Conservation (phyloP, 2,888 invertebrate genomes). For the Nowickia ferox region DNA sequence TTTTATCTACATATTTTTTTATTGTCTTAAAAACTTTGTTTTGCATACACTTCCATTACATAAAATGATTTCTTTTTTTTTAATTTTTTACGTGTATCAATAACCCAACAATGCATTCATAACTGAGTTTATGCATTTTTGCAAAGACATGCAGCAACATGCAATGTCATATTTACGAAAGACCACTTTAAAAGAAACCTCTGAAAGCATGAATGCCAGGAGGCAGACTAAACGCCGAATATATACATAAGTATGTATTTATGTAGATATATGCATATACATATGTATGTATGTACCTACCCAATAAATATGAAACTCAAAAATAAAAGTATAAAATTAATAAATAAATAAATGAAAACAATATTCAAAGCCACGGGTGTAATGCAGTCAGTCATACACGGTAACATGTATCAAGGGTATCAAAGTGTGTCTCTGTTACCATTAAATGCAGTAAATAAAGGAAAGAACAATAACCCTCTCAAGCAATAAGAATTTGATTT, state of each 20-base stretch:
- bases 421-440: constrained; percentile 35
- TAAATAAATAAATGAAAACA: background rate
- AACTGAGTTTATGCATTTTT: constrained; percentile 21
- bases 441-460: constrained; percentile 6
- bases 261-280: background rate
- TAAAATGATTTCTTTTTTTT: background rate
- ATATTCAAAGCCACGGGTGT: constrained; percentile 52
- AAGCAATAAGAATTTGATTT: constrained; percentile 18
- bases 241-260: background rate
- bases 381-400: constrained; percentile 14
- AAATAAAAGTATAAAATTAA: constrained; percentile 1
- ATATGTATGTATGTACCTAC: constrained; percentile 5
- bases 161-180: constrained; percentile 59
- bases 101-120: constrained; percentile 6
- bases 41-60: constrained; percentile 33
- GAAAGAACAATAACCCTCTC: constrained; percentile 3
- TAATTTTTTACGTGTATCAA: constrained; percentile 18
- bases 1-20: constrained; percentile 35
- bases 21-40: constrained; percentile 35
- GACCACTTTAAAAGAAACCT: constrained; percentile 41
- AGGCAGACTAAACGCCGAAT: constrained; percentile 25
- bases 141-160: constrained; percentile 47
- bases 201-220: constrained; percentile 9
- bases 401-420: constrained; percentile 54
- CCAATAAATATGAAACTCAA: constrained; percentile 6